A percentile compares a stretch with the other conserved stretches of the same genome.
phyloP scores from a whole-genome alignment of 92 coral and sea anemone species.

The Epizoanthus ramosus region DNA sequence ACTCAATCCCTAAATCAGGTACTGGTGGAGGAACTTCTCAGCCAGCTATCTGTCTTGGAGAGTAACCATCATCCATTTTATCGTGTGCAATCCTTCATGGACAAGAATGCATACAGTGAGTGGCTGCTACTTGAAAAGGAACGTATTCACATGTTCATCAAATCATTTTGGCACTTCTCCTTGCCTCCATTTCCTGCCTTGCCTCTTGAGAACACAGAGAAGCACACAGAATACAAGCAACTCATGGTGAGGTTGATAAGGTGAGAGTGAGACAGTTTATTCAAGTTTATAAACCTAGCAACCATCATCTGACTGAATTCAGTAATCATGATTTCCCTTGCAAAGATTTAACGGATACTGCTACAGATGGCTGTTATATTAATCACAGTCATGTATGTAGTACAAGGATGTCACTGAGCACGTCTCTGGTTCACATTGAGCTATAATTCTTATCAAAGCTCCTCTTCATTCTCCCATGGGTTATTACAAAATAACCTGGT shows the following conservation, averaged over 20 bases:
- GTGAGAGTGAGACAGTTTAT: conserved; percentile 35
- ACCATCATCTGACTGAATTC: too few species aligned
- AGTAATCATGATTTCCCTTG: too few species aligned
- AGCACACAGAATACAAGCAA: conserved; percentile 67
- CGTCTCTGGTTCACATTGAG: too few species aligned
- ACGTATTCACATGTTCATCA: conserved; percentile 63
- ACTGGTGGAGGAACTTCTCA: conserved; percentile 74
- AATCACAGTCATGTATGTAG: too few species aligned
- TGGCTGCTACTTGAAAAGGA: conserved; percentile 82
- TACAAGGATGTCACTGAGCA: too few species aligned
- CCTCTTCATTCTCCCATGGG: too few species aligned
- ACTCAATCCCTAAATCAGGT: conserved; percentile 45
- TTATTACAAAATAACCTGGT: too few species aligned
- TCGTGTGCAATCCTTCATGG: conserved; percentile 84
- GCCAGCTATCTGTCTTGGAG: conserved; percentile 67
- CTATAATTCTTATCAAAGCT: too few species aligned
- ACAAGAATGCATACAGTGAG: conserved; percentile 78
- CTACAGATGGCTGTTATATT: too few species aligned
- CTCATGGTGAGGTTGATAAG: conserved; percentile 75
- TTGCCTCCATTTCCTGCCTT: conserved; percentile 67
- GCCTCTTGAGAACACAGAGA: conserved; percentile 65
- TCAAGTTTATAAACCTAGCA: too few species aligned
- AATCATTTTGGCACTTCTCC: conserved; percentile 71
- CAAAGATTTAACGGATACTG: too few species aligned
- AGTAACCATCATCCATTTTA: conserved; percentile 86